Conservation (phyloP, 2,888 invertebrate species). For the Machimus atricapillus region DNA sequence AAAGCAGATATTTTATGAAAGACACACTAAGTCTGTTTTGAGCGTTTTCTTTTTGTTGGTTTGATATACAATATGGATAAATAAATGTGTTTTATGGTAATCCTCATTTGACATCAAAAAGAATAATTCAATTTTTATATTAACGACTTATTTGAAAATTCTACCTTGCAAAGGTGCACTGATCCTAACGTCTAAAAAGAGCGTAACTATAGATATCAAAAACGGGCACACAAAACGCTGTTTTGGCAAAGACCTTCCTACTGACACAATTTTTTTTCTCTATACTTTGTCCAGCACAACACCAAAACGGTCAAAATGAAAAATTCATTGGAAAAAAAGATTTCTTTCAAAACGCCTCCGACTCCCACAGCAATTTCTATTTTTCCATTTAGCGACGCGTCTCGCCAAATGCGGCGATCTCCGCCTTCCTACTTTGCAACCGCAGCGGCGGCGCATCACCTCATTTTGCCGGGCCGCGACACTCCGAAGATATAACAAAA, state of each 20-base stretch:
- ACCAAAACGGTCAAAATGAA: neutral
- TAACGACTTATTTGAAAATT: neutral
- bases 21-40: too few relatives aligned
- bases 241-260: neutral
- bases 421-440: neutral
- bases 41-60: too few relatives aligned
- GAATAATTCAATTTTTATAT: neutral
- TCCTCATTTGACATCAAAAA: neutral
- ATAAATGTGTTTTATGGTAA: neutral
- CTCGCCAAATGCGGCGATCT: neutral
- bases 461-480: neutral
- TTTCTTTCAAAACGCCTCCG: neutral
- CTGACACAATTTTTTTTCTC: neutral
- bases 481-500: neutral
- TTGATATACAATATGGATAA: too few relatives aligned
- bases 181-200: neutral
- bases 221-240: neutral
- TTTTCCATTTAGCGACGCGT: neutral
- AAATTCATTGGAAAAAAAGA: neutral
- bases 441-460: neutral
- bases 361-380: neutral
- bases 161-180: neutral
- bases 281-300: neutral
- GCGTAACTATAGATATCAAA: neutral
- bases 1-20: too few relatives aligned